These are phyloP conservation scores for Oreochromis niloticus DNA, from an alignment of 2,113 vertebrate species.

Conservation along the genomic window DNA sequence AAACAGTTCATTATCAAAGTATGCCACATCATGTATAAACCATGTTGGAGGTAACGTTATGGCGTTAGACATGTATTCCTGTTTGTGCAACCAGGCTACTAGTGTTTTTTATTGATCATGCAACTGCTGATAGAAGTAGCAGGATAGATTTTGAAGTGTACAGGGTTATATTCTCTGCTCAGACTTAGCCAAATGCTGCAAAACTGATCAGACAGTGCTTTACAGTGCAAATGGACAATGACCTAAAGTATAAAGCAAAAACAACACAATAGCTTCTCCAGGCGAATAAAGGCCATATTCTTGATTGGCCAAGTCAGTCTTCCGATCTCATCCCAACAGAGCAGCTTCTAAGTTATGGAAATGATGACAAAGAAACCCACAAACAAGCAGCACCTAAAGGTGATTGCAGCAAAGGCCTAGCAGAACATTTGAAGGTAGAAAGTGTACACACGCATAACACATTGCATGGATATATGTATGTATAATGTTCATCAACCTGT, in stretches of 20 bases:
- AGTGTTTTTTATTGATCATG: not conserved
- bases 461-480: not conserved
- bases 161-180: not conserved
- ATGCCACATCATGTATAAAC: not conserved
- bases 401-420: not conserved
- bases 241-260: not conserved
- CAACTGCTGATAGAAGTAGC: not conserved
- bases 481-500: not conserved
- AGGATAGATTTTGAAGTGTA: not conserved
- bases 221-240: not conserved
- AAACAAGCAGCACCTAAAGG: not conserved
- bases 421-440: not conserved
- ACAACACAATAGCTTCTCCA: not conserved
- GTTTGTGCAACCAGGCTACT: not conserved
- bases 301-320: not conserved
- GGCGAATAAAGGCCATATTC: not conserved
- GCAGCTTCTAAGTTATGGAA: not conserved
- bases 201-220: not conserved
- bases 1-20: not conserved
- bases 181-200: not conserved
- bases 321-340: not conserved
- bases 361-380: not conserved
- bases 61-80: accelerated
- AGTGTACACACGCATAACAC: not conserved
- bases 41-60: not conserved